Percentiles rank a stretch among this genome's conserved stretches.
Evolutionary conservation across 2,888 invertebrate species (phyloP).

Genomic region (Osedax frankpressi): DNA sequence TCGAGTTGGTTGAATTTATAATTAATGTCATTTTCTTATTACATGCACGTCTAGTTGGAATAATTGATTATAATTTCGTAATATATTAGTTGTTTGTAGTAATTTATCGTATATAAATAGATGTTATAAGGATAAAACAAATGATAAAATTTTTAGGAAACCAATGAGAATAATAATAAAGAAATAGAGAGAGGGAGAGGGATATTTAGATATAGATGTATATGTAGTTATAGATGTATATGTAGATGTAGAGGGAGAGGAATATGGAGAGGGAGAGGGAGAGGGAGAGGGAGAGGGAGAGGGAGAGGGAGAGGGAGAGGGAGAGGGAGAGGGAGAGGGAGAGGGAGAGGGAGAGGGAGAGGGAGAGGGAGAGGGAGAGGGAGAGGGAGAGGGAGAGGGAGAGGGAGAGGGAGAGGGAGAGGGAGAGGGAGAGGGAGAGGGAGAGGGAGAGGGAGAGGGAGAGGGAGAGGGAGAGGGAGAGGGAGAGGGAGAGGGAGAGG

Average conservation of each 20-base stretch:
- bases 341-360: constrained; percentile 4
- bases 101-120: too few relatives aligned
- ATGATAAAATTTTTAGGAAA: too few relatives aligned
- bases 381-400: constrained; percentile 4
- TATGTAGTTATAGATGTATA: too few relatives aligned
- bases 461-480: constrained; percentile 4
- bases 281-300: constrained; percentile 4
- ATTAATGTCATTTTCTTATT: too few relatives aligned
- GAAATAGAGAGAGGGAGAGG: not conserved
- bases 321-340: constrained; percentile 4
- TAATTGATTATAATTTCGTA: too few relatives aligned
- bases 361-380: constrained; percentile 4
- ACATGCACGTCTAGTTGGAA: too few relatives aligned
- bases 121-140: too few relatives aligned
- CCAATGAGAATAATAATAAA: too few relatives aligned
- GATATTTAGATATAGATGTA: not conserved
- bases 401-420: constrained; percentile 4
- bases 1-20: too few relatives aligned
- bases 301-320: constrained; percentile 4
- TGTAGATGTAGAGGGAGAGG: not conserved
- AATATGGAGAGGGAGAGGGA: too few relatives aligned
- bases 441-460: constrained; percentile 4
- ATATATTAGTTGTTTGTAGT: too few relatives aligned
- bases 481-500: constrained; percentile 4
- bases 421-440: constrained; percentile 4